Evolutionary conservation across 2,888 invertebrate genomes (phyloP).

Genomic region (Griposia aprilina): DNA sequence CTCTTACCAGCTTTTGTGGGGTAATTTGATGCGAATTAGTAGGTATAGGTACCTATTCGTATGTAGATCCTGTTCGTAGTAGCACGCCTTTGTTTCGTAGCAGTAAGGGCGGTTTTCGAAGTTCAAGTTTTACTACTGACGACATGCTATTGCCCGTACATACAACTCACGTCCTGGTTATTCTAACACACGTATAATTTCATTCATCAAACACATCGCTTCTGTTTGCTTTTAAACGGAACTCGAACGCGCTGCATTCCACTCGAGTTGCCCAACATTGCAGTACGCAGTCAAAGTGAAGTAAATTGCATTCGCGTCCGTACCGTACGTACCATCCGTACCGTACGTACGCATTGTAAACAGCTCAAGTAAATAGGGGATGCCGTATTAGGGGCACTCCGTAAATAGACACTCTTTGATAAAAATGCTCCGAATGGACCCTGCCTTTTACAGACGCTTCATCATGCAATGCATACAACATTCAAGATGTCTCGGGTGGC

Average conservation of each 20-base stretch:
- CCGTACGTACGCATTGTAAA: slow-evolving; percentile 56
- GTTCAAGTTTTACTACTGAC: neutral
- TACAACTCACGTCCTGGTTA: neutral
- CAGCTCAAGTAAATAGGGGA: slow-evolving; percentile 55
- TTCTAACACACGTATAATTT: neutral
- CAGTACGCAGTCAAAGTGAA: slow-evolving; percentile 54
- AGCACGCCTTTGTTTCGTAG: neutral
- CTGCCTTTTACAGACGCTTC: slow-evolving; percentile 41
- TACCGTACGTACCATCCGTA: slow-evolving; percentile 48
- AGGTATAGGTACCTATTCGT: neutral
- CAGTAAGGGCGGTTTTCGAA: neutral
- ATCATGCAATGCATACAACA: slow-evolving; percentile 41
- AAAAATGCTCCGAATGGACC: slow-evolving; percentile 56
- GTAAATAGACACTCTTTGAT: slow-evolving; percentile 60
- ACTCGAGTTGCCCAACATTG: slow-evolving; percentile 30
- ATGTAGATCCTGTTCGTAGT: too few species aligned
- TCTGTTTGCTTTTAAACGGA: slow-evolving; percentile 21
- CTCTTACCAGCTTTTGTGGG: neutral
- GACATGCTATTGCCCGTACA: neutral
- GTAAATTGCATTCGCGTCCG: slow-evolving; percentile 55
- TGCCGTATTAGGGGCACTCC: slow-evolving; percentile 47
- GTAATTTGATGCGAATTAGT: neutral
- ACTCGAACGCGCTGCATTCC: slow-evolving; percentile 18
- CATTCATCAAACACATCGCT: slow-evolving; percentile 4
- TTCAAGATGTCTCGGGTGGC: neutral